Percentiles rank a stretch among this genome's conserved stretches.
Conservation (phyloP, 2,797 vertebrate genomes). For the Pristis pectinata region DNA sequence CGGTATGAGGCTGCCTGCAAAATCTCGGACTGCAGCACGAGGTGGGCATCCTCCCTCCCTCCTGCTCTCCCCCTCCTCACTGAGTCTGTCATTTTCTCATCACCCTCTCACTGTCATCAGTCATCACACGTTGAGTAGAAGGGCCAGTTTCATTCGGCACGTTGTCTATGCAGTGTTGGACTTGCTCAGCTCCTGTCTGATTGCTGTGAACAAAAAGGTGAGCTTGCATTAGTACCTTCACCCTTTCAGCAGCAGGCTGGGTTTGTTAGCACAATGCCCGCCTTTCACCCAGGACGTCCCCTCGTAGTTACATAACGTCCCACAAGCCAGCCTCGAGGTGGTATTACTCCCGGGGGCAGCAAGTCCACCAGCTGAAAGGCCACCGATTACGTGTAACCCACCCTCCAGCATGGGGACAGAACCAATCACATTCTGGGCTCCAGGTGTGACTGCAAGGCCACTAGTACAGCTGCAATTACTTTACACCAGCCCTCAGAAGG, state of each 20-base stretch:
- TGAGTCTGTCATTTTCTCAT: conserved; percentile 53
- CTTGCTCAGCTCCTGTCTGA: conserved; percentile 93
- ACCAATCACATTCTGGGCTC: neutral
- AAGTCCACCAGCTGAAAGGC: neutral
- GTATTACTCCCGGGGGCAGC: neutral
- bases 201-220: conserved; percentile 63
- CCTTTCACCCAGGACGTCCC: neutral
- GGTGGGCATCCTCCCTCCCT: conserved; percentile 42
- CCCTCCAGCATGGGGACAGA: neutral
- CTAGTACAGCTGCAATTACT: no score
- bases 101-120: conserved; percentile 39
- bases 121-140: conserved; percentile 58
- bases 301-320: neutral
- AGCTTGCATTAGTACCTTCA: neutral
- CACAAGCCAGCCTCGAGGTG: neutral
- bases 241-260: neutral
- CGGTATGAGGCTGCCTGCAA: conserved; percentile 51
- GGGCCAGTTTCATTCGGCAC: conserved; percentile 54
- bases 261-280: neutral
- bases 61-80: conserved; percentile 51
- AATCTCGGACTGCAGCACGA: conserved; percentile 52
- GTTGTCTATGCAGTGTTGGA: conserved; percentile 80
- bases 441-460: neutral
- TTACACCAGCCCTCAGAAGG: no score
- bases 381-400: neutral